phyloP scores from a whole-genome alignment of 2,113 vertebrate genomes.

The Calidris pugnax region DNA sequence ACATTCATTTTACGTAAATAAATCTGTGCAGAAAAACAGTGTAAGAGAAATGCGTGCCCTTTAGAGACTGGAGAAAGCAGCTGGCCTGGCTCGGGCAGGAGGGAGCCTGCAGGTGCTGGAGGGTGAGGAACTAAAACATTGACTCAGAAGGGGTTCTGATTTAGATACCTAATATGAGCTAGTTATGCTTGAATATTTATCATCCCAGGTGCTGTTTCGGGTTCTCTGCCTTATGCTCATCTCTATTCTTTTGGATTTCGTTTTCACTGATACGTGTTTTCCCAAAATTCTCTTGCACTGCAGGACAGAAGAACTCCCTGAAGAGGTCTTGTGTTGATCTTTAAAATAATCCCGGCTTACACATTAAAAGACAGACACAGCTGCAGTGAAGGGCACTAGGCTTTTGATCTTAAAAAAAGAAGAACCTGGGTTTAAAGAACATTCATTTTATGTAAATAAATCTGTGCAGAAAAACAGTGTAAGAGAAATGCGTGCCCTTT shows the following conservation, averaged over 20 bases:
- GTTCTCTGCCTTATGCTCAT: not conserved
- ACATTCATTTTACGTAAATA: slow-evolving; percentile 20
- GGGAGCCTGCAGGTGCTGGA: slow-evolving; percentile 26
- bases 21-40: not conserved
- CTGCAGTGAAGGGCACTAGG: not conserved
- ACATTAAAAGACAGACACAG: not conserved
- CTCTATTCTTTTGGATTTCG: not conserved
- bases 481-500: not conserved
- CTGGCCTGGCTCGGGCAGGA: not conserved
- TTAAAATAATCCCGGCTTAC: not conserved
- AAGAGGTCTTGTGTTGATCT: not conserved
- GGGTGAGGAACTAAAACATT: not conserved
- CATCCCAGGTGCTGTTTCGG: not conserved
- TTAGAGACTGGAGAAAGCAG: not conserved
- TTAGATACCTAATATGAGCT: not conserved
- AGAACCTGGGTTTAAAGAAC: not conserved
- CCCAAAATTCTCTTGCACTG: not conserved
- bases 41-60: not conserved
- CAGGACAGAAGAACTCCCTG: not conserved
- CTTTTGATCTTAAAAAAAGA: not conserved
- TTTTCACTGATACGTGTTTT: not conserved
- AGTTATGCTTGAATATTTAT: not conserved
- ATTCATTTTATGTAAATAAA: slow-evolving; percentile 28
- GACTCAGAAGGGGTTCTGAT: not conserved
- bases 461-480: not conserved